phyloP scores from a whole-genome alignment of 1,140 invertebrate species.

The Camponotus floridanus region DNA sequence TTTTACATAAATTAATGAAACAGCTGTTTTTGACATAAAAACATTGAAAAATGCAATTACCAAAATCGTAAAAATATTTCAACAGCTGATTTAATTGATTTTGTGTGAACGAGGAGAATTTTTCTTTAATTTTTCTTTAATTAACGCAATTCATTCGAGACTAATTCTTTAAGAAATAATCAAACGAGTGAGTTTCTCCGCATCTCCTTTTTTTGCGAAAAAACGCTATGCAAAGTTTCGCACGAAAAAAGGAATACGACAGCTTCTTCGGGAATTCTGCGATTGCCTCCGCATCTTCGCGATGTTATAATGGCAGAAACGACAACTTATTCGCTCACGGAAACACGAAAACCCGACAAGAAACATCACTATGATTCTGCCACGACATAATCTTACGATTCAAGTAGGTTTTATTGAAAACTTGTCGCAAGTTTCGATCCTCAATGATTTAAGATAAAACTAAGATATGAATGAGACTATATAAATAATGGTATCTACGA shows the following conservation, averaged over 20 bases:
- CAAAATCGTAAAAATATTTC: neutral
- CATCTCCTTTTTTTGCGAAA: neutral
- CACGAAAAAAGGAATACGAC: neutral
- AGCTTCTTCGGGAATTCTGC: neutral
- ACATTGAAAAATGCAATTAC: neutral
- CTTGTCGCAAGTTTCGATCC: conserved; percentile 2
- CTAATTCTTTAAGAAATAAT: no score
- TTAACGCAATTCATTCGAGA: neutral
- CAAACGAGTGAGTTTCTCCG: neutral
- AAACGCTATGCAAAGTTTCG: neutral
- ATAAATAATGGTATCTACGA: neutral
- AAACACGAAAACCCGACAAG: conserved; percentile 34
- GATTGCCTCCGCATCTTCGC: conserved; percentile 18
- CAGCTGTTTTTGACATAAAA: neutral
- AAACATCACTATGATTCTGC: conserved; percentile 5
- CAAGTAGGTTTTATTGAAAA: conserved; percentile 24
- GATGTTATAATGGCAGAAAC: conserved; percentile 12
- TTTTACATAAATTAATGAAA: neutral
- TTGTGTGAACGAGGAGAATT: neutral
- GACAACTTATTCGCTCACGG: conserved; percentile 17
- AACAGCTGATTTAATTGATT: neutral
- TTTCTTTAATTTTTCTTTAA: neutral
- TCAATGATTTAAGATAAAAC: conserved; percentile 20
- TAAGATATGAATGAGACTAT: neutral
- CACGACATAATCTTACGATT: neutral